Conservation (phyloP, 2,888 invertebrate species). For the Deroplatys truncata region DNA sequence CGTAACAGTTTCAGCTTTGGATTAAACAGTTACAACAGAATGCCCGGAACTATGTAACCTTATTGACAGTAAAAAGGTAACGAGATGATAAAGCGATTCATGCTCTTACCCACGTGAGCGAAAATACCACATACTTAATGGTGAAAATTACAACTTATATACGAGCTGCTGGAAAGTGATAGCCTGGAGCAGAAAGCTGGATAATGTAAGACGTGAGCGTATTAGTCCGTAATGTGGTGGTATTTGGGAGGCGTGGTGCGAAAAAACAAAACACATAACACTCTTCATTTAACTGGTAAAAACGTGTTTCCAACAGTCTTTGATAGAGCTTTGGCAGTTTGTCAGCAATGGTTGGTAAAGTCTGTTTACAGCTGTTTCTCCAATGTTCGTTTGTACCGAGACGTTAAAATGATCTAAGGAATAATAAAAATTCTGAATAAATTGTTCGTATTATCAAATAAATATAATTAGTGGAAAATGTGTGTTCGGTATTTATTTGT, state of each 20-base stretch:
- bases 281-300: not conserved
- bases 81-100: not conserved
- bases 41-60: not conserved
- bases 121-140: not conserved
- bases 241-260: not conserved
- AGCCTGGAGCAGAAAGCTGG: not conserved
- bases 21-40: too few relatives aligned
- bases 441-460: too few relatives aligned
- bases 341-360: not conserved
- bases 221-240: not conserved
- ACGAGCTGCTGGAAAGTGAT: not conserved
- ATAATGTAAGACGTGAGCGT: not conserved
- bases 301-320: not conserved
- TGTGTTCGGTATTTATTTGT: too few relatives aligned
- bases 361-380: not conserved
- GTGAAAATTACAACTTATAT: not conserved
- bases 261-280: not conserved
- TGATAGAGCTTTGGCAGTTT: not conserved
- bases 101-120: not conserved
- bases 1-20: too few relatives aligned
- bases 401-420: too few relatives aligned
- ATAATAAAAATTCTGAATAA: too few relatives aligned
- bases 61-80: not conserved
- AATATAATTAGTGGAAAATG: too few relatives aligned
- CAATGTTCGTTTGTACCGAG: too few relatives aligned